These are phyloP conservation scores for Cephalopholis sonnerati DNA, from an alignment of 2,113 vertebrate genomes.

Conservation along the genomic window DNA sequence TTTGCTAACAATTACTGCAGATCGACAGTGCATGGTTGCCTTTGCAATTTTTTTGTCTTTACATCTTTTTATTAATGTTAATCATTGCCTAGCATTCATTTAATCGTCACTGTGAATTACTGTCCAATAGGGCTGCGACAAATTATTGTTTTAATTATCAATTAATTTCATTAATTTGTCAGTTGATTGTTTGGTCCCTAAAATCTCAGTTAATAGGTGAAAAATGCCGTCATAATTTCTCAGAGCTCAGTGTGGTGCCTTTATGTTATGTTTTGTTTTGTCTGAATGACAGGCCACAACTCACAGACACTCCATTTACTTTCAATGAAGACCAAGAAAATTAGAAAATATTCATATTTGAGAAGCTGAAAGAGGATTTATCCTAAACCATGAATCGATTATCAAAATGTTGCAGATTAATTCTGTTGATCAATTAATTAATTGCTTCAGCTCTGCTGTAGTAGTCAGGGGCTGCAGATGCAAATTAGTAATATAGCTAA, in stretches of 20 bases:
- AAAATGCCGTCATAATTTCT: background rate
- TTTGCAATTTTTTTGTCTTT: too few species aligned
- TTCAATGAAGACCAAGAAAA: background rate
- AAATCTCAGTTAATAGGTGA: background rate
- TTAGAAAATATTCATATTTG: too few species aligned
- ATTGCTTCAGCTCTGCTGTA: too few species aligned
- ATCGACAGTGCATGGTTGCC: too few species aligned
- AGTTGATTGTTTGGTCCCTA: background rate
- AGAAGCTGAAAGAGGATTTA: background rate
- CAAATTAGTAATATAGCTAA: too few species aligned
- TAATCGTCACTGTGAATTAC: background rate
- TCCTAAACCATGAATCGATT: too few species aligned
- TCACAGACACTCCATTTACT: background rate
- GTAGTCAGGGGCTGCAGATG: too few species aligned
- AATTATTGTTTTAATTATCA: background rate
- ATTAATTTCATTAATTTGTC: background rate
- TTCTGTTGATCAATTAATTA: too few species aligned
- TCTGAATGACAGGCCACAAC: background rate
- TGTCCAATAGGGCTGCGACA: background rate
- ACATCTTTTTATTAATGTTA: too few species aligned
- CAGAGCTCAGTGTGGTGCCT: too few species aligned
- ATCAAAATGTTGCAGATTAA: too few species aligned
- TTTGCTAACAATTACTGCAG: too few species aligned
- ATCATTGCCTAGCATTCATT: background rate
- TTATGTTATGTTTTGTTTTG: background rate